Percentiles rank a stretch among this genome's conserved stretches.
These are phyloP conservation scores for Leptogaster cylindrica DNA, from an alignment of 2,888 invertebrate genomes.

Conservation along the genomic window DNA sequence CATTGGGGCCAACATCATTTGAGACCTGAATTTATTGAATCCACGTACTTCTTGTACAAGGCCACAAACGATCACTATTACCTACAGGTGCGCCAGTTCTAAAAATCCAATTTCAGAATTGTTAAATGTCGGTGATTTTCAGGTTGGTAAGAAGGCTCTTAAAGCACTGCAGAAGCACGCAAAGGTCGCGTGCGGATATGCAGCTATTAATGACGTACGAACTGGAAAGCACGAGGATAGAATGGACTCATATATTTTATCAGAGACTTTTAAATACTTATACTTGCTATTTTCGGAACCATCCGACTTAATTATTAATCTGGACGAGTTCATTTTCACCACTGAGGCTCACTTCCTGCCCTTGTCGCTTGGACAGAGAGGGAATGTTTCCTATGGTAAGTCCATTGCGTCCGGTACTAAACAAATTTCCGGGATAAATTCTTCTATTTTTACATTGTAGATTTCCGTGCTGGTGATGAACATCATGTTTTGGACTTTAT, in stretches of 20 bases:
- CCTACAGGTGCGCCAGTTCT: constrained; percentile 67
- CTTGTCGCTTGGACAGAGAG: constrained; percentile 74
- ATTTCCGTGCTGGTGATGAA: constrained; percentile 65
- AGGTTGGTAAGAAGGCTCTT: constrained; percentile 83
- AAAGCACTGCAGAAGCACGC: constrained; percentile 89
- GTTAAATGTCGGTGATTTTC: neutral
- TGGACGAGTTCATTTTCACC: constrained; percentile 88
- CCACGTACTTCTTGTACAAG: constrained; percentile 94
- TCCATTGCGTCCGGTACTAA: constrained; percentile 30
- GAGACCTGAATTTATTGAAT: constrained; percentile 96
- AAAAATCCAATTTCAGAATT: neutral
- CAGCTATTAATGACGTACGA: constrained; percentile 94
- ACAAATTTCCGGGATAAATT: neutral
- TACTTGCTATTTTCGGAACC: constrained; percentile 92
- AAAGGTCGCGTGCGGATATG: constrained; percentile 94
- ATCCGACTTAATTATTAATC: constrained; percentile 78
- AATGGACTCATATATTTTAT: constrained; percentile 97
- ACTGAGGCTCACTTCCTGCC: constrained; percentile 97
- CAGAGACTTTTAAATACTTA: constrained; percentile 97
- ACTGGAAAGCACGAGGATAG: constrained; percentile 91
- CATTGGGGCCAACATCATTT: constrained; percentile 99
- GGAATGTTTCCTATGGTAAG: constrained; percentile 64
- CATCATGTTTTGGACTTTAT: constrained; percentile 64
- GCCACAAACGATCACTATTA: constrained; percentile 97
- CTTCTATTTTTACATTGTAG: constrained; percentile 51